Conservation (phyloP, 1,140 invertebrate species). For the Orchestia grillus region DNA sequence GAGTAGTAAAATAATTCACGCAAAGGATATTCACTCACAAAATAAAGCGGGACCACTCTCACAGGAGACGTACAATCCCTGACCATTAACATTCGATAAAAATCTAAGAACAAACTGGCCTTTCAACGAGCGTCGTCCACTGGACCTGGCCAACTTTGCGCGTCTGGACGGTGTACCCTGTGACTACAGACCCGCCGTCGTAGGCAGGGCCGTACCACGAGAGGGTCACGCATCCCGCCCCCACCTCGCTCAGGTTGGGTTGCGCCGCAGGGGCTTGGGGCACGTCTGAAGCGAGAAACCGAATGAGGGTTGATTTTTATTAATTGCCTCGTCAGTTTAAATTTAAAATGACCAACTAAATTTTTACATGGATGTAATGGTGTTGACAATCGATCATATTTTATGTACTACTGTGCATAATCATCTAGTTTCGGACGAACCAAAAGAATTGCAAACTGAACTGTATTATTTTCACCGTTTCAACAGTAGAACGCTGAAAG, state of each 20-base stretch:
- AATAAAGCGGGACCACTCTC: neutral
- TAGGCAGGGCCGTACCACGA: constrained; percentile 86
- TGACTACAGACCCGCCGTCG: constrained; percentile 87
- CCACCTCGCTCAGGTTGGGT: constrained; percentile 75
- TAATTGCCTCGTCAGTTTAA: neutral
- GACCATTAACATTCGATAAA: neutral
- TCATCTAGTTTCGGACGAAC: no score
- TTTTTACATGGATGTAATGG: neutral
- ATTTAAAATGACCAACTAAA: no score
- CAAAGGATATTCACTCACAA: neutral
- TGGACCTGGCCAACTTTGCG: constrained; percentile 69
- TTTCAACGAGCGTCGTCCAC: constrained; percentile 62
- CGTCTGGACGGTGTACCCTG: constrained; percentile 85
- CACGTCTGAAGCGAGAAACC: constrained; percentile 56
- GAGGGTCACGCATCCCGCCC: constrained; percentile 74
- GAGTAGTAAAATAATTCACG: no score
- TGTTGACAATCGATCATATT: no score
- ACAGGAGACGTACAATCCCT: neutral
- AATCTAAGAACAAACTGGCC: constrained; percentile 55
- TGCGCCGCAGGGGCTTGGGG: constrained; percentile 77
- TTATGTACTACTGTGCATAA: no score
- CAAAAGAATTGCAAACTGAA: no score
- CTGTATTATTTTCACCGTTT: no score
- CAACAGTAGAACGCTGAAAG: no score
- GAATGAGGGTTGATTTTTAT: neutral